These are phyloP conservation scores for Apodemia mormo DNA, from an alignment of 2,888 invertebrate genomes.

Conservation along the genomic window DNA sequence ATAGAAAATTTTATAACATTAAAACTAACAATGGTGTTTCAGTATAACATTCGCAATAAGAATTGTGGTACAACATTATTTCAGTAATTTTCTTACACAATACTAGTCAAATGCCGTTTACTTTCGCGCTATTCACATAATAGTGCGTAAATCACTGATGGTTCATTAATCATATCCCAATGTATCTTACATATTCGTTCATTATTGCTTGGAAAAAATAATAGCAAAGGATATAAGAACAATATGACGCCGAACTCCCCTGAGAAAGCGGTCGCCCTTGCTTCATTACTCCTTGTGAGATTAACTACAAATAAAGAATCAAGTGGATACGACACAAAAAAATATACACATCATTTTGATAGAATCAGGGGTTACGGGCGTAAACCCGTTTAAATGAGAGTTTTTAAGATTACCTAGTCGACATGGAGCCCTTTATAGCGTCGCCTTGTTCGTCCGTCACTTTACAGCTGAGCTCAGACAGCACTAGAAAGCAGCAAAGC, in stretches of 20 bases:
- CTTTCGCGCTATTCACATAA: neutral
- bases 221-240: neutral
- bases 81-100: constrained; percentile 5
- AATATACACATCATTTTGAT: neutral
- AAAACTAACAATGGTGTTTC: no score
- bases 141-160: neutral
- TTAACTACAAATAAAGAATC: neutral
- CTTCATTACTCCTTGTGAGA: constrained; percentile 9
- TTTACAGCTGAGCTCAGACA: no score
- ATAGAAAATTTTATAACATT: no score
- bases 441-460: no score
- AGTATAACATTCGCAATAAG: no score
- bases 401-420: no score
- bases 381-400: no score
- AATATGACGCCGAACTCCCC: constrained; percentile 9
- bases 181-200: neutral
- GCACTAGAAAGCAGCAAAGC: no score
- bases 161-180: neutral
- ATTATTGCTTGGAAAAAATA: constrained; percentile 10
- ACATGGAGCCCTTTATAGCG: no score
- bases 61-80: neutral
- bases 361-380: neutral
- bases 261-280: constrained; percentile 2
- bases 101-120: neutral
- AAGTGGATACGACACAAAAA: neutral